phyloP scores from a whole-genome alignment of 2,113 vertebrate genomes.

The Pyrgilauda ruficollis region DNA sequence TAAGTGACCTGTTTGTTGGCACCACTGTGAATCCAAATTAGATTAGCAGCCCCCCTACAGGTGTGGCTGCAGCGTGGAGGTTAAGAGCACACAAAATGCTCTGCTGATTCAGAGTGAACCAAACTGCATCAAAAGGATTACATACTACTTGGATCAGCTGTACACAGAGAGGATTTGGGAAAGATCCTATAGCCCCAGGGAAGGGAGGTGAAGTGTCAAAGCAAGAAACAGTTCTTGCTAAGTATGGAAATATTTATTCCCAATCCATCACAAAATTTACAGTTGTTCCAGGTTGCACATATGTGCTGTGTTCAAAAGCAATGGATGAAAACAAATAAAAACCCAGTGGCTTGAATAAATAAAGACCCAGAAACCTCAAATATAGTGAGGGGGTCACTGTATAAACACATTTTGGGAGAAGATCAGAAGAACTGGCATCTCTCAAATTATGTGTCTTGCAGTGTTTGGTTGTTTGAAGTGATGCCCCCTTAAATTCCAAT shows the following conservation, averaged over 20 bases:
- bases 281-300: background rate
- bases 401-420: background rate
- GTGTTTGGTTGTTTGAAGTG: background rate
- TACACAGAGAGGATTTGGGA: background rate
- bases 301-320: background rate
- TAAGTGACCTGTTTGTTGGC: constrained; percentile 39
- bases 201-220: background rate
- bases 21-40: constrained; percentile 42
- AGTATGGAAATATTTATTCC: background rate
- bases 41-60: constrained; percentile 52
- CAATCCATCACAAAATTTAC: background rate
- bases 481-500: background rate
- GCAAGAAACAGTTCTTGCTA: background rate
- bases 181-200: background rate
- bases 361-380: background rate
- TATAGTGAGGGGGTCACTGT: accelerated
- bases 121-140: background rate
- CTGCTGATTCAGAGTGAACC: background rate
- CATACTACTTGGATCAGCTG: background rate
- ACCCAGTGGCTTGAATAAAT: background rate
- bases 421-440: background rate
- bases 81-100: constrained; percentile 6
- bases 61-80: background rate
- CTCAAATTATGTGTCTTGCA: background rate
- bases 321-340: background rate